Base-by-base conservation (phyloP, 2,113 vertebrate genomes). In the Uropsilus gracilis region DNA sequence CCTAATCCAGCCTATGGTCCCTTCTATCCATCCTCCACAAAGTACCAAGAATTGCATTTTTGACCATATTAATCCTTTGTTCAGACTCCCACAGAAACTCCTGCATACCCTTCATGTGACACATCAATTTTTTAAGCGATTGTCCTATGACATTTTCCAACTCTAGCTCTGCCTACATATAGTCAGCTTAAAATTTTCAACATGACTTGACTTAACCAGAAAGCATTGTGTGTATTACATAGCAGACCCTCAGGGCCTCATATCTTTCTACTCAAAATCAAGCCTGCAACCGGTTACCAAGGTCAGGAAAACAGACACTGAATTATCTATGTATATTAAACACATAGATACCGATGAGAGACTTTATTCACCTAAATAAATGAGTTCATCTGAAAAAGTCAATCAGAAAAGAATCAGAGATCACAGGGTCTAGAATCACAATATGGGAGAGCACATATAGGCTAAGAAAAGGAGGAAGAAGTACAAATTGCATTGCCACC, bases 121-220 rank as follows among this genome's bases (percentile, higher is more conserved):
- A 90, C n/a, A 63, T 22, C 61, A 63, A 76, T 72, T 64, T 61
- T 61, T 61, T 5, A 61, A 71, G 28, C n/a, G 66, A n/a, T 80
- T 91, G 8, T 86, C 73, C 75, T 69, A 68, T n/a, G n/a, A 73
- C 8, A 73, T 83, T 89, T 24, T 91, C 11, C 55, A 82, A 63
- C 17, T 39, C 63, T 68, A 95, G 32, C 17, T 37, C n/a, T 44
- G 44, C 48, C 30, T 42, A 55, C 22, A 39, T 34, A 63, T 8
- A 93, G 59, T 82, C 61, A 94, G 16, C 26, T 94, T 76, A 55
- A 86, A 93, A 32, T 42, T 44, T 75, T 91, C 37, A 91, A 13
- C 8, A 80, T 69, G 24, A 63, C 53, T 71, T 83, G 82, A 11
- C 26, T 73, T 73, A 82, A 61, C 30, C 46, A 85, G 50, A 88